These are phyloP conservation scores for Drosophila quadrilineata DNA, from an alignment of 1,140 invertebrate species.

Conservation along the genomic window DNA sequence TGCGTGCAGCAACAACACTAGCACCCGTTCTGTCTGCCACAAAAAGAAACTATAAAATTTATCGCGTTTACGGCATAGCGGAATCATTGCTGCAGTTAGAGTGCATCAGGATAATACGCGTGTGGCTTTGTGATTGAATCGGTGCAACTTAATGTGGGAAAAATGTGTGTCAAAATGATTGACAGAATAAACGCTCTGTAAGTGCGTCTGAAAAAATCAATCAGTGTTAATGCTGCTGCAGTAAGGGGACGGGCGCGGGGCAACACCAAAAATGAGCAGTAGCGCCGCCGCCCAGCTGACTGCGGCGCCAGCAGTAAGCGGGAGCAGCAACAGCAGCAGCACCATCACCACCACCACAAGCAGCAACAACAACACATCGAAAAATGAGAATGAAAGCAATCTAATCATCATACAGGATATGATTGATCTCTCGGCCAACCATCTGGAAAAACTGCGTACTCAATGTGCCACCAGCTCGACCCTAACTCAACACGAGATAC, in stretches of 20 bases:
- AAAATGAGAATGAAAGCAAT: constrained; percentile 58
- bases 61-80: constrained; percentile 41
- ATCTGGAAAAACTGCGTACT: constrained; percentile 94
- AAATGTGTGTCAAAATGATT: constrained; percentile 45
- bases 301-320: constrained; percentile 40
- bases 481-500: constrained; percentile 96
- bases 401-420: constrained; percentile 90
- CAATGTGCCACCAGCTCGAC: constrained; percentile 95
- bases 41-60: constrained; percentile 50
- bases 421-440: constrained; percentile 96
- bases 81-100: constrained; percentile 15
- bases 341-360: too few relatives aligned
- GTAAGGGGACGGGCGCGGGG: constrained; percentile 27
- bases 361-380: constrained; percentile 38
- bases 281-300: constrained; percentile 53
- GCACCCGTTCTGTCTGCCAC: constrained; percentile 39
- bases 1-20: constrained; percentile 58
- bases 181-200: constrained; percentile 32
- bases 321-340: constrained; percentile 29
- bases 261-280: constrained; percentile 69
- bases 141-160: constrained; percentile 19
- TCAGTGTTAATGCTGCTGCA: constrained; percentile 46
- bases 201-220: constrained; percentile 70
- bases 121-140: not conserved
- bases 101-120: constrained; percentile 6